Evolutionary conservation across 2,797 vertebrate species (phyloP).

Genomic region (Spatula clypeata): DNA sequence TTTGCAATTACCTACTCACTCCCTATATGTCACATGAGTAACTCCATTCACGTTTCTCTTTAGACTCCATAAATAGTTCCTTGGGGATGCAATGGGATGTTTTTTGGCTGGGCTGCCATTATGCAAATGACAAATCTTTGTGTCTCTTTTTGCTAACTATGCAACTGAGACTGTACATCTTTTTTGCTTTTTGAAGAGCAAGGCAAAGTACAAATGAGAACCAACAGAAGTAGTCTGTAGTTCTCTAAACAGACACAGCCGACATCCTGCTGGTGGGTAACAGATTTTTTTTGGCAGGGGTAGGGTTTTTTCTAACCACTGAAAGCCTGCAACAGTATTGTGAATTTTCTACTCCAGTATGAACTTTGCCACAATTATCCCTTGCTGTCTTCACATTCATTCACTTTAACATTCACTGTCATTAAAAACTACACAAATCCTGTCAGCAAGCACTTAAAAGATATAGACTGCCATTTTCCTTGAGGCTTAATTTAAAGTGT

Average conservation of each 20-base stretch:
- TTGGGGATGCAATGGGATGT: not conserved
- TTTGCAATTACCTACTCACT: conserved; percentile 5
- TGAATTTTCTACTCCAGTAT: not conserved
- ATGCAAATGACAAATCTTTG: conserved; percentile 22
- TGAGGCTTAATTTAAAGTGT: not conserved
- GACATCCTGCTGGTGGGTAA: not conserved
- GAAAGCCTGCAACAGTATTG: not conserved
- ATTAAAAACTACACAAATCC: not conserved
- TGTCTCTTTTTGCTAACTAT: not conserved
- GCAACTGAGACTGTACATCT: not conserved
- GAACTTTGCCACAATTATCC: not conserved
- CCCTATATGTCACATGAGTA: conserved; percentile 45
- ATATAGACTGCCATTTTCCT: not conserved
- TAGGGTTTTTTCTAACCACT: not conserved
- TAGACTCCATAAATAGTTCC: not conserved
- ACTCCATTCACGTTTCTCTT: conserved; percentile 43
- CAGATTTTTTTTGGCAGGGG: not conserved
- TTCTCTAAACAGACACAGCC: not conserved
- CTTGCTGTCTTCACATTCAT: not conserved
- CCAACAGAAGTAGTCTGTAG: not conserved
- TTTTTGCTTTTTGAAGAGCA: not conserved
- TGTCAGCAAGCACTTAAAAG: not conserved
- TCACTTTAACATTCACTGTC: not conserved
- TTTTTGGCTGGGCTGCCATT: conserved; percentile 9
- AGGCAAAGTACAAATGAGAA: not conserved